Conservation (phyloP, 2,797 vertebrate genomes). For the Etheostoma perlongum region DNA sequence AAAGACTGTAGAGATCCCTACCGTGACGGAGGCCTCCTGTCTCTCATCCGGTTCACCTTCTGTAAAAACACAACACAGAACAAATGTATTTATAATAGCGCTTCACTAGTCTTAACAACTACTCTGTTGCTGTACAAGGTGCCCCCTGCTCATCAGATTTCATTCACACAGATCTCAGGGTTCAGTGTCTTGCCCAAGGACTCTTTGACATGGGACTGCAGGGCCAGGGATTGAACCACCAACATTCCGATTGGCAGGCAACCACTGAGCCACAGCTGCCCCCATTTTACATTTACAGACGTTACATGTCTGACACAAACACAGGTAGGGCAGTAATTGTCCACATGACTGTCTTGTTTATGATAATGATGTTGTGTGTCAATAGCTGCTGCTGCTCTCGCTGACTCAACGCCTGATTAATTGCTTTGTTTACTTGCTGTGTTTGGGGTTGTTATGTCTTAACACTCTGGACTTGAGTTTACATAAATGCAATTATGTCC, state of each 20-base stretch:
- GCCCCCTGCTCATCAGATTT: too few relatives aligned
- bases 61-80: slow-evolving; percentile 56
- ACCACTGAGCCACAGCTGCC: too few relatives aligned
- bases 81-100: too few relatives aligned
- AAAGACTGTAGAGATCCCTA: slow-evolving; percentile 38
- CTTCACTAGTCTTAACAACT: too few relatives aligned
- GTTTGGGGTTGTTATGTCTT: neutral
- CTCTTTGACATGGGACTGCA: too few relatives aligned
- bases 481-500: neutral
- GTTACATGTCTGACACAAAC: neutral
- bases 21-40: slow-evolving; percentile 61
- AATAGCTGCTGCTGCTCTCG: neutral
- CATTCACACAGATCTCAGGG: too few relatives aligned
- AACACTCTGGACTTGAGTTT: neutral
- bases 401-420: slow-evolving; percentile 15
- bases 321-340: slow-evolving; percentile 10
- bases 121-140: too few relatives aligned
- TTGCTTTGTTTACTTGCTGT: neutral
- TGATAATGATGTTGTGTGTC: slow-evolving; percentile 24
- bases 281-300: too few relatives aligned
- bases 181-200: too few relatives aligned
- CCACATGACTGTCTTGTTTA: slow-evolving; percentile 26
- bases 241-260: too few relatives aligned
- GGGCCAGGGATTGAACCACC: too few relatives aligned
- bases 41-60: slow-evolving; percentile 77